Evolutionary conservation across 2,888 invertebrate genomes (phyloP), one percentile per base, ranked within the genome.

Genomic region (Listrodromus nycthemerus): DNA sequence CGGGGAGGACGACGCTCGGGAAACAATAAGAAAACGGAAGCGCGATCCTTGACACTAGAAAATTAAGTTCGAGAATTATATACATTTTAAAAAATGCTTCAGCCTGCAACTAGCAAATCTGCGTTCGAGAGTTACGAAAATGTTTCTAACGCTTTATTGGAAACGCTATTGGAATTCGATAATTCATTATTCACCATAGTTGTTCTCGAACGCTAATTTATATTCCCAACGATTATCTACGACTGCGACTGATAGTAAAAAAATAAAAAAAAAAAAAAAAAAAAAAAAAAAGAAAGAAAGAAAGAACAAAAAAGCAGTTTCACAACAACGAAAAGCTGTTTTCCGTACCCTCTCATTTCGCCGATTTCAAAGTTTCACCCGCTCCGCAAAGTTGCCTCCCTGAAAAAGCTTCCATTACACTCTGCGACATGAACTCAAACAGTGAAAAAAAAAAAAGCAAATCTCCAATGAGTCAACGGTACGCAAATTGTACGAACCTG

Each of bases 1-100:
- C 21, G 58, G 58, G 8, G n/a, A 50, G 48, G 65, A 45, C 55
- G 41, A 13, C 58, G 45, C 33, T 30, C 69, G 61, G 63, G 58
- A 24, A 78, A 50, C 24, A 30, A 67, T n/a, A 58, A 77, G 45
- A 69, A 48, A 55, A 77, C 41, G 58, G 13, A 69, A 67, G 24
- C 27, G 76, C 8, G 45, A 41, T 77, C 30, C 58, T 41, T 30
- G n/a, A 69, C 21, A 27, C 30, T 19, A 58, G 55, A 67, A 67
- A 77, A 58, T 58, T 21, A 67, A 77, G 55, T 27, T 45, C n/a
- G 10, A 24, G 21, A 24, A 2, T 41, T 45, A 8, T 66, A 1
- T 24, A 16, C 13, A 21, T 24, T 16, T 45, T 45, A n/a, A n/a
- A n/a, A n/a, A n/a, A n/a, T n/a, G n/a, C n/a, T n/a, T n/a, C n/a